Conservation (phyloP, 1,140 invertebrate species). For the Chrysomallon squamiferum region DNA sequence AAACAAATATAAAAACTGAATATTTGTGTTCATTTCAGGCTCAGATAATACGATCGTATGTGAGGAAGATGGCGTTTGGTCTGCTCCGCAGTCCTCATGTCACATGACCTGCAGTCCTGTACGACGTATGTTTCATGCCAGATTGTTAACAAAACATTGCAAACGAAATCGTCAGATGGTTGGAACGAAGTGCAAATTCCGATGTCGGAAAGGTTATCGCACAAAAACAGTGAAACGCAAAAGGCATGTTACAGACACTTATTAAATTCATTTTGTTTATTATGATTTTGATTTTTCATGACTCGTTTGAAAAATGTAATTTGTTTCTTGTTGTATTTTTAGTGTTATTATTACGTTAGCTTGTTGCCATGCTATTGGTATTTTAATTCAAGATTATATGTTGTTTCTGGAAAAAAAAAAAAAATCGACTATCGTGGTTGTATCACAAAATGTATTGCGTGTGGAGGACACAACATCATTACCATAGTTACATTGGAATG, state of each 20-base stretch:
- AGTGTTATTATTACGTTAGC: background rate
- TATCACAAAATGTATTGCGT: too few relatives aligned
- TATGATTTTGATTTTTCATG: too few relatives aligned
- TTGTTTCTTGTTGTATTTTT: background rate
- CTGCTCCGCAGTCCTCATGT: conserved; percentile 32
- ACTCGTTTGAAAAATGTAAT: too few relatives aligned
- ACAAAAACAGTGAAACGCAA: conserved; percentile 18
- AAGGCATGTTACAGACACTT: conserved; percentile 21
- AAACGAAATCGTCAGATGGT: conserved; percentile 18
- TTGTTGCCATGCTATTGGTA: too few relatives aligned
- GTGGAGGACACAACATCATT: too few relatives aligned
- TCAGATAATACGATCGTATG: conserved; percentile 28
- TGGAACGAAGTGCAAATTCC: conserved; percentile 36
- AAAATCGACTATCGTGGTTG: too few relatives aligned
- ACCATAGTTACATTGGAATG: too few relatives aligned
- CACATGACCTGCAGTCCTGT: conserved; percentile 32
- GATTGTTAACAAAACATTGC: conserved; percentile 24
- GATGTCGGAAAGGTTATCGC: conserved; percentile 38
- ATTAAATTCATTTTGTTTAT: too few relatives aligned
- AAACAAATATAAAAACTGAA: too few relatives aligned
- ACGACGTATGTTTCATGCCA: conserved; percentile 14
- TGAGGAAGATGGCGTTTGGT: conserved; percentile 44
- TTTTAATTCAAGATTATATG: too few relatives aligned
- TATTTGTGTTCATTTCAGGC: conserved; percentile 24
- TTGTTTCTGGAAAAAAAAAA: too few relatives aligned